A percentile compares a stretch with the other conserved stretches of the same genome.
Conservation (phyloP, 2,113 vertebrate species). For the Monopterus albus region DNA sequence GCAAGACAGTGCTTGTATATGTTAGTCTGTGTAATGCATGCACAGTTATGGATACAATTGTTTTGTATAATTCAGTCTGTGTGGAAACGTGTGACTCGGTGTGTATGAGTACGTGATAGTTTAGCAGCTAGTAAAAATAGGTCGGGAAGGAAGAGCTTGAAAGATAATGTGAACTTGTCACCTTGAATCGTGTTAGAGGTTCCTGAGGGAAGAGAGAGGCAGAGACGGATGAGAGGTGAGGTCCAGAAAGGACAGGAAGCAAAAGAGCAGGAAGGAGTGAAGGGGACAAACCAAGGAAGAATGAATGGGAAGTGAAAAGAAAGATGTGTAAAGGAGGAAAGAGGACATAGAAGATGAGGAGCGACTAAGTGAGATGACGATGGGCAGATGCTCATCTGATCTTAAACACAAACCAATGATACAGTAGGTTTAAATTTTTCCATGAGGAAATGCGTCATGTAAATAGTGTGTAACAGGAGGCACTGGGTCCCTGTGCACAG, state of each 20-base stretch:
- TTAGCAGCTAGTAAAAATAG: constrained; percentile 83
- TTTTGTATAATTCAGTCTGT: neutral
- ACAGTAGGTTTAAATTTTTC: constrained; percentile 29
- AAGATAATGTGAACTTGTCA: constrained; percentile 89
- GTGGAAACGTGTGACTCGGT: neutral
- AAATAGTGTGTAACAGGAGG: constrained; percentile 19
- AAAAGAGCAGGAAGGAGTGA: neutral
- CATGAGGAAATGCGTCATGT: constrained; percentile 14
- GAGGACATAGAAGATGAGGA: neutral
- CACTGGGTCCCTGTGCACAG: constrained; percentile 12
- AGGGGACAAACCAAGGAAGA: constrained; percentile 22
- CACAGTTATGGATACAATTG: neutral
- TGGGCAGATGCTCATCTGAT: neutral
- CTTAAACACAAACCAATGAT: constrained; percentile 13
- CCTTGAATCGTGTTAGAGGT: constrained; percentile 84
- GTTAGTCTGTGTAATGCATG: neutral
- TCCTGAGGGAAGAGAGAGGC: constrained; percentile 54
- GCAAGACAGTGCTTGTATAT: too few species aligned
- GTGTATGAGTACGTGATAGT: constrained; percentile 28
- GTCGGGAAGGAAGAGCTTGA: constrained; percentile 86
- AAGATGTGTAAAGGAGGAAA: neutral
- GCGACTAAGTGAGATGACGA: too few species aligned
- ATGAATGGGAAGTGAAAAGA: neutral
- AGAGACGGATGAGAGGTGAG: constrained; percentile 40
- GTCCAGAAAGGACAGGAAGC: neutral